These are phyloP conservation scores for Lophotis ruficrista DNA, from an alignment of 2,113 vertebrate species.

Conservation along the genomic window DNA sequence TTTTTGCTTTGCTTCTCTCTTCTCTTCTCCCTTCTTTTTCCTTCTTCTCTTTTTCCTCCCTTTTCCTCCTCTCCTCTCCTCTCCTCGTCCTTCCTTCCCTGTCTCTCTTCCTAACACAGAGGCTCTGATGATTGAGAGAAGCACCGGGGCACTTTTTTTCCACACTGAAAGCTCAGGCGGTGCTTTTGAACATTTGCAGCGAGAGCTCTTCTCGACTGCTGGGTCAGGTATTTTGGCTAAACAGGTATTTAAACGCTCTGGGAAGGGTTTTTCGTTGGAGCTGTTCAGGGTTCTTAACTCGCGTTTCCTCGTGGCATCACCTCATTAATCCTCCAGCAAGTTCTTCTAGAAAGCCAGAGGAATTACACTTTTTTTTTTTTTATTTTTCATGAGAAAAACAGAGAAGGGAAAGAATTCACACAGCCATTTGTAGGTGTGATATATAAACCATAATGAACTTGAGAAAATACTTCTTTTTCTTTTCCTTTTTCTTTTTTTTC, in stretches of 20 bases:
- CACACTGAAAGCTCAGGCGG: neutral
- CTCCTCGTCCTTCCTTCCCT: neutral
- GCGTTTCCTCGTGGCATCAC: neutral
- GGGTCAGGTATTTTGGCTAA: neutral
- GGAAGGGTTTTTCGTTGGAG: neutral
- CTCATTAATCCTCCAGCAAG: slow-evolving; percentile 32
- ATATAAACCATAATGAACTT: neutral
- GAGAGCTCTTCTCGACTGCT: neutral
- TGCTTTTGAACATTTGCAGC: neutral
- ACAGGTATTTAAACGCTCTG: neutral
- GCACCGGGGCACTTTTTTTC: neutral
- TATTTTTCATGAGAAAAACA: neutral
- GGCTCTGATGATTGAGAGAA: neutral
- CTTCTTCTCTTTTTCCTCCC: accelerated
- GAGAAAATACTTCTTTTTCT: neutral
- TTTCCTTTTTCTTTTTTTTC: neutral
- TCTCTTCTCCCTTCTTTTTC: neutral
- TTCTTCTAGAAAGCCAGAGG: neutral
- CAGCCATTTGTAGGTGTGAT: neutral
- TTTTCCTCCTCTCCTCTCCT: neutral
- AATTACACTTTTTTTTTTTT: neutral
- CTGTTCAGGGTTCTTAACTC: slow-evolving; percentile 61
- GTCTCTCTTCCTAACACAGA: too few species aligned
- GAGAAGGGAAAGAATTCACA: neutral
- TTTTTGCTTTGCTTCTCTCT: accelerated